A percentile compares a stretch with the other conserved stretches of the same genome.
phyloP scores from a whole-genome alignment of 2,113 vertebrate genomes.

The Orthonyx spaldingii region DNA sequence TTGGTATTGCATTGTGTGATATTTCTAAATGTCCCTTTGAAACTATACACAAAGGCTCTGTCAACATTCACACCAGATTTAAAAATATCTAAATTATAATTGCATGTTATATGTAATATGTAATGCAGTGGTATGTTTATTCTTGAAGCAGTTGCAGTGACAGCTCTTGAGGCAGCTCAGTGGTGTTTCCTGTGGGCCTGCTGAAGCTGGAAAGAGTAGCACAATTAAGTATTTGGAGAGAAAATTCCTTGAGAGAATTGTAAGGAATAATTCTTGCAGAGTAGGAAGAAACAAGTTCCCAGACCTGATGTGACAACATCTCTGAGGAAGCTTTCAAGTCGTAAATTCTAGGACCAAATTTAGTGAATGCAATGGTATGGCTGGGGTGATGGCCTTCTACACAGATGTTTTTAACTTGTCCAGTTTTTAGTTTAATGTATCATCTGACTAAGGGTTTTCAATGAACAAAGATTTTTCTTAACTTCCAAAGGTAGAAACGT shows the following conservation, averaged over 20 bases:
- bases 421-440: neutral
- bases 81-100: neutral
- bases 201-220: neutral
- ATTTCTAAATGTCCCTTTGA: neutral
- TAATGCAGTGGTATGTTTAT: neutral
- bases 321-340: neutral
- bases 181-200: neutral
- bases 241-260: neutral
- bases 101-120: neutral
- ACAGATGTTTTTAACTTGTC: neutral
- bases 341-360: neutral
- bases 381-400: neutral
- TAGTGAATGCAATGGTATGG: neutral
- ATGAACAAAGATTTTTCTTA: neutral
- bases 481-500: neutral
- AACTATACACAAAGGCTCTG: neutral
- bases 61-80: neutral
- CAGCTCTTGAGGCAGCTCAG: neutral
- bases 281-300: neutral
- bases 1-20: neutral
- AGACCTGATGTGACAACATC: neutral
- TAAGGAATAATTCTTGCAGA: neutral
- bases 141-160: neutral
- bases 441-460: neutral
- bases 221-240: neutral